Base-by-base conservation (phyloP, 2,888 invertebrate genomes). In the Lasioglossum vierecki region DNA sequence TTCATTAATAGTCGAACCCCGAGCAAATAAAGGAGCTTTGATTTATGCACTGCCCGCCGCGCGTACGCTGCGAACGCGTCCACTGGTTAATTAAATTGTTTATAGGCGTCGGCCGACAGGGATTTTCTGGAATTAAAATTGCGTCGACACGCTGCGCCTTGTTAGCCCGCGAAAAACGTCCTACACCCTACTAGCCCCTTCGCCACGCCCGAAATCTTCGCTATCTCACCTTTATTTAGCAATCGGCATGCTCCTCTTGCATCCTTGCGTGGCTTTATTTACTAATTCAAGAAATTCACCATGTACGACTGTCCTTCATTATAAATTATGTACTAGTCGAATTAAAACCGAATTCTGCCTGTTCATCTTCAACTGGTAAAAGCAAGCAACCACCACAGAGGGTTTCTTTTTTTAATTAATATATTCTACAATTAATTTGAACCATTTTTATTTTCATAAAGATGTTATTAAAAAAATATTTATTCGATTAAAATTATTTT, bases 1-100 rank as follows among this genome's bases (percentile, higher is more conserved):
- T 83, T 89, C 88, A 88, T 88, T 88, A 88, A 88, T 84, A 78
- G 80, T 84, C 83, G 82, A 82, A 76, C 76, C 87, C 53, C 53
- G 53, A 63, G 41, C 80, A 88, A 82, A 84, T 82, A 88, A 87
- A 87, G 49, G 76, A 87, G 72, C 76, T 76, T 84, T 88, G 88
- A 88, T 88, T 88, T 88, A 88, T 83, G 73, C 84, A 70, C 79
- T 84, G 77, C n/a, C 70, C 78, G 74, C 72, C 77, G 72, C 68
- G 80, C 80, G 80, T 78, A 83, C 77, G 75, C 74, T 60, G n/a
- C 75, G 76, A 83, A 77, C 83, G 76, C 82, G 74, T 44, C 74
- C 74, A 71, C n/a, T n/a, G 78, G 57, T 84, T 84, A 86, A 84
- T 86, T 84, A 81, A 86, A 81, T 84, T 86, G 78, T 86, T 79